Conservation (phyloP, 2,888 invertebrate species). For the Uropetala carovei region DNA sequence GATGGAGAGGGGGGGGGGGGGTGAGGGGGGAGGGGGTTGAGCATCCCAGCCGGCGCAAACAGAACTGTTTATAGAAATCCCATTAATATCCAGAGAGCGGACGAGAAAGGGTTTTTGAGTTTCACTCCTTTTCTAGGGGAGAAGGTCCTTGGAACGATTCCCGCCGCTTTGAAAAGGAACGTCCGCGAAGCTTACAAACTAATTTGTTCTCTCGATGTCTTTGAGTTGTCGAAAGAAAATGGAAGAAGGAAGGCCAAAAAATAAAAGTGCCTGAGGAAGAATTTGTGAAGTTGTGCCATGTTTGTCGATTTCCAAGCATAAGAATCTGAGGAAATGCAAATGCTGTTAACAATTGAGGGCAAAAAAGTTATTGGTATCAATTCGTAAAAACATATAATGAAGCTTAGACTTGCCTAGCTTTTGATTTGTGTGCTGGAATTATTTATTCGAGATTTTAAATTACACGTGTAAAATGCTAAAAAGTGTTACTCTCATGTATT, state of each 20-base stretch:
- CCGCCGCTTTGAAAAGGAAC: neutral
- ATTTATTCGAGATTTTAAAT: too few species aligned
- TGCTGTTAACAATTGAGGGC: too few species aligned
- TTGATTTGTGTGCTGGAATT: too few species aligned
- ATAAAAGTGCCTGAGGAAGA: neutral
- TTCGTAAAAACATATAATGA: too few species aligned
- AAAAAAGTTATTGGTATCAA: too few species aligned
- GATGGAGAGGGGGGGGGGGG: neutral
- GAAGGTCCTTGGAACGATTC: neutral
- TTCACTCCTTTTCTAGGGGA: neutral
- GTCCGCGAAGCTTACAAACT: too few species aligned
- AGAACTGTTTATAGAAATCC: slow-evolving; percentile 28
- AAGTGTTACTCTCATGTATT: too few species aligned
- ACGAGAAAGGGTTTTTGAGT: neutral
- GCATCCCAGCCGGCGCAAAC: neutral
- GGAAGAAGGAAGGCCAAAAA: neutral
- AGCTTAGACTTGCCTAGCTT: too few species aligned
- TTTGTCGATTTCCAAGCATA: neutral
- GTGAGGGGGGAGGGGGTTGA: neutral
- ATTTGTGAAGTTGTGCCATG: neutral
- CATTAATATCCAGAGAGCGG: neutral
- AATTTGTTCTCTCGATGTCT: too few species aligned
- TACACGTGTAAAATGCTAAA: too few species aligned
- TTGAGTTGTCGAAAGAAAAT: too few species aligned
- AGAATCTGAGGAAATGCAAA: too few species aligned